phyloP scores from a whole-genome alignment of 2,113 vertebrate genomes.

The Nycticorax nycticorax region DNA sequence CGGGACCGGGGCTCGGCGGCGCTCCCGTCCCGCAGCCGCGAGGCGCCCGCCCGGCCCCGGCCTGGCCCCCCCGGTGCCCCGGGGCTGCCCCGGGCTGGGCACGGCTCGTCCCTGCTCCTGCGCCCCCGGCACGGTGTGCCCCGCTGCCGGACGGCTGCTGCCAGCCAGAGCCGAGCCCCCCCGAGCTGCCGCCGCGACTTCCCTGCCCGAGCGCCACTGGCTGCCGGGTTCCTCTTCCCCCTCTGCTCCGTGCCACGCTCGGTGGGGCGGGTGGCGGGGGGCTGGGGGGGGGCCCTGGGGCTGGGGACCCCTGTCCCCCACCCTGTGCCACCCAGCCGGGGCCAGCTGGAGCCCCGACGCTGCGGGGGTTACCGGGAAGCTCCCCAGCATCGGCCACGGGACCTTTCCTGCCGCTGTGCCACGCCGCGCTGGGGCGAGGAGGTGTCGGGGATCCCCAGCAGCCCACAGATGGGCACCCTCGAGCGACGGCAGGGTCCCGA shows the following conservation, averaged over 20 bases:
- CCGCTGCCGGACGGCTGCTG: neutral
- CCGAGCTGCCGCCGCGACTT: neutral
- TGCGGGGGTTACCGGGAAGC: neutral
- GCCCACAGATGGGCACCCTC: neutral
- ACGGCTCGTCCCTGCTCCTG: neutral
- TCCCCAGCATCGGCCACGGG: neutral
- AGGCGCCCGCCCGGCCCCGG: neutral
- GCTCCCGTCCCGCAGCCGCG: neutral
- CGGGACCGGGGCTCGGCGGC: neutral
- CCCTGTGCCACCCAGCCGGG: neutral
- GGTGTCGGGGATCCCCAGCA: neutral
- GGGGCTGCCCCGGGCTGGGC: neutral
- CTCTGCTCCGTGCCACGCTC: neutral
- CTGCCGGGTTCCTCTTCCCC: neutral
- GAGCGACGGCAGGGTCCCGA: neutral
- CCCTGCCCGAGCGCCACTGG: neutral
- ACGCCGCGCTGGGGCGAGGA: accelerated
- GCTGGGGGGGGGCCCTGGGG: neutral
- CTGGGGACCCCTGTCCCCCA: neutral
- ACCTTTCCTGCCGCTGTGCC: neutral
- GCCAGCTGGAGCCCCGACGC: neutral
- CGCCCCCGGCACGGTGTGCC: neutral
- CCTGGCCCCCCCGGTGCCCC: neutral
- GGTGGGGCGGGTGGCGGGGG: no score
- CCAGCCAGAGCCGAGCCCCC: neutral